Evolutionary conservation across 2,888 invertebrate genomes (phyloP), one percentile per base, ranked within the genome.

Genomic region (Lissocephala sabroskyi): DNA sequence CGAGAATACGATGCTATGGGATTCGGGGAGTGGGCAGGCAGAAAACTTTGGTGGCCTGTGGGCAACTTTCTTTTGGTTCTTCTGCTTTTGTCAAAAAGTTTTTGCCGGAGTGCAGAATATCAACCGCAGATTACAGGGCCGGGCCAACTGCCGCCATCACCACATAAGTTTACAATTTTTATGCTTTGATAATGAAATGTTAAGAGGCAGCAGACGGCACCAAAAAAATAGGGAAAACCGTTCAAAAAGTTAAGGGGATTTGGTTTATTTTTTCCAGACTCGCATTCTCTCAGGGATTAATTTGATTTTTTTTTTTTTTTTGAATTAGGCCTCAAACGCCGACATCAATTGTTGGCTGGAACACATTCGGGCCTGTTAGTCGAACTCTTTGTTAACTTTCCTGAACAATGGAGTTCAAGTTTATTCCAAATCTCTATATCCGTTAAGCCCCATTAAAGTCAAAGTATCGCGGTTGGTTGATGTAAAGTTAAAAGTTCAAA

Each of bases 171-270:
- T 28, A 16, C 48, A 44, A 45, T 57, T 49, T 47, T 32, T 40
- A 51, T 45, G 45, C 52, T 46, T 56, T 56, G 52, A 52, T 65
- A 57, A 55, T 50, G 48, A 49, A 47, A 42, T 13, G n/a, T 35
- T 40, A 23, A 49, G 36, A 36, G 32, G 7, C 28, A 30, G 16
- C 42, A 37, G 35, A 28, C 55, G 42, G 40, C 14, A 35, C 3
- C 23, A 23, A 23, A 23, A 7, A 3, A 23, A 23, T 7, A 23
- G 23, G 23, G 7, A 23, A 52, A 51, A 56, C 32, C 50, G 16
- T 3, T 10, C 36, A 33, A 50, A 45, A 18, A 45, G 10, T 42
- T 44, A 37, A 37, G 37, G 18, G 18, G 37, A 18, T 37, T 37
- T 37, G 19, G 10, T 18, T 23, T 23, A 5, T 23, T 23, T 5